Evolutionary conservation across 2,113 vertebrate species (phyloP).

Genomic region (Actenoides hombroni): DNA sequence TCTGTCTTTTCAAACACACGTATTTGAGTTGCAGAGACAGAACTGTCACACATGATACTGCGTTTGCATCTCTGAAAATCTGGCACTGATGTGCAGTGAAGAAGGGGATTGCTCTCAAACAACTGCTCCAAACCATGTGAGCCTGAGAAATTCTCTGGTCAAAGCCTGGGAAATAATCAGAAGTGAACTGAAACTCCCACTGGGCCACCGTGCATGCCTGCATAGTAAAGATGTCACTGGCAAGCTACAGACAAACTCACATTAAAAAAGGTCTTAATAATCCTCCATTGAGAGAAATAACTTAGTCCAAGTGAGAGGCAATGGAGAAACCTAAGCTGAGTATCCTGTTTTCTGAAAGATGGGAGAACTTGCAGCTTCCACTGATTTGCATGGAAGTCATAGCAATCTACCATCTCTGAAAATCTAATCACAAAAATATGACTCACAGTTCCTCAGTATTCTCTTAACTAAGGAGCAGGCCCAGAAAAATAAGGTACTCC

Average conservation of each 20-base stretch:
- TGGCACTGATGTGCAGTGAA: background rate
- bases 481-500: background rate
- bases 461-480: background rate
- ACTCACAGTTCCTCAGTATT: background rate
- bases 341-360: background rate
- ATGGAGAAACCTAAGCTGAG: background rate
- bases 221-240: background rate
- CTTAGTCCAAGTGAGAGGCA: background rate
- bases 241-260: background rate
- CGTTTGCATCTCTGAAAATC: background rate
- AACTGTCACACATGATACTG: background rate
- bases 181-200: slow-evolving; percentile 29
- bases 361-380: background rate
- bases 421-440: background rate
- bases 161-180: slow-evolving; percentile 17
- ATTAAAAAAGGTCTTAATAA: background rate
- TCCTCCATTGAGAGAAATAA: background rate
- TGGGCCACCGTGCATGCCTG: background rate
- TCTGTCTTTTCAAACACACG: background rate
- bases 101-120: background rate
- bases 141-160: slow-evolving; percentile 40
- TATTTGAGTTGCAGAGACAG: background rate
- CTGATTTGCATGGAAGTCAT: background rate
- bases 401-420: background rate
- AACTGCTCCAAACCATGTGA: background rate